Percentiles rank a stretch among this genome's conserved stretches.
Conservation (phyloP, 2,113 vertebrate species). For the Ctenodactylus gundi region DNA sequence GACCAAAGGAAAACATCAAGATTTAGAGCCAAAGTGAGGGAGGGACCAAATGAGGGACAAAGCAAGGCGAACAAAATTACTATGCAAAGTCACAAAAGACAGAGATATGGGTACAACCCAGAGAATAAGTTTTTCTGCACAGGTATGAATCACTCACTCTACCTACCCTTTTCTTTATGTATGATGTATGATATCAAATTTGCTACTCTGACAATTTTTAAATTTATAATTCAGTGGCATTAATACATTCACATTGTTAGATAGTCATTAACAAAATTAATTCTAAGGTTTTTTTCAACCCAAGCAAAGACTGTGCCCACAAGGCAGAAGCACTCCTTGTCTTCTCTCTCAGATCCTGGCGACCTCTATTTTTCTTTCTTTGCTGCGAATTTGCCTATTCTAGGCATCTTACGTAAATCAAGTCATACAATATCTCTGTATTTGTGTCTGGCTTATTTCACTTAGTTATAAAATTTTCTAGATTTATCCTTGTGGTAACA, state of each 20-base stretch:
- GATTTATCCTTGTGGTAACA: background rate
- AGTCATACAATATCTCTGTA: background rate
- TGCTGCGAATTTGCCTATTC: background rate
- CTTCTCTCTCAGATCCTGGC: background rate
- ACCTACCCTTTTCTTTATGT: too few species aligned
- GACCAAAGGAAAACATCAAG: background rate
- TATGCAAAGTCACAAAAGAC: background rate
- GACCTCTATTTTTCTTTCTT: background rate
- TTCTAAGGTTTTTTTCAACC: background rate
- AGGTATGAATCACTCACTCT: background rate
- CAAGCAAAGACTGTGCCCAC: background rate
- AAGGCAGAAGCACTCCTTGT: background rate
- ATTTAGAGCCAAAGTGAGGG: background rate
- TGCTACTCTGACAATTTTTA: background rate
- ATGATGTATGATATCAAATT: background rate
- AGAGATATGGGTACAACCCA: fast-evolving
- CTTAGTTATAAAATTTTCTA: background rate
- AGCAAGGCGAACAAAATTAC: background rate
- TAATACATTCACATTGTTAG: background rate
- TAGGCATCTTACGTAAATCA: background rate
- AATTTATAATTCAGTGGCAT: background rate
- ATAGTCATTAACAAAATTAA: background rate
- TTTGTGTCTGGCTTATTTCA: background rate
- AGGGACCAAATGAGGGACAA: background rate
- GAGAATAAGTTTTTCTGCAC: background rate